Base-by-base conservation (phyloP, 2,888 invertebrate genomes). In the Agonum fuliginosum region DNA sequence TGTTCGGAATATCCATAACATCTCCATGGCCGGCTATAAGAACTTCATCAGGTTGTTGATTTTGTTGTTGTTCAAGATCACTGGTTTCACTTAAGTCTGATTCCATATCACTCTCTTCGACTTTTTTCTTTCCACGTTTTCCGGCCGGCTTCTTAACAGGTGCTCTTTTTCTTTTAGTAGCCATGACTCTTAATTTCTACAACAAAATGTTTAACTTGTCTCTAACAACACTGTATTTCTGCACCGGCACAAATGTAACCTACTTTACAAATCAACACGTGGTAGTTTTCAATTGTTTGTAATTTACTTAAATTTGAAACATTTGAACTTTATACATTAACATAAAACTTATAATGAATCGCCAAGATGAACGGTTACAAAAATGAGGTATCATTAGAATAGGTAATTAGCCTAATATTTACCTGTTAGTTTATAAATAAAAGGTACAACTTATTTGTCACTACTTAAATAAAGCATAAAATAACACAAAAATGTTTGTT, bases 1-100 rank as follows among this genome's bases (percentile, higher is more conserved):
- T 92, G 5, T 89, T 87, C 3, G 89, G 88, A 10, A 91, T 89
- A 79, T 92, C 92, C 1, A 89, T 81, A 37, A 87, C 87, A 80
- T 90, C 90, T 3, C 88, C 88, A 81, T 87, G 87, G 10, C 87
- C 87, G 30, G 88, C 87, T 77, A 90, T 91, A 1, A 87, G 83
- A 70, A 90, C 84, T 12, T 90, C 91, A 62, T 91, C 90, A 0
- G 88, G 89, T 27, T 88, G 87, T 78, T 86, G 84, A 17, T 85
- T 84, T 27, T 84, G 82, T 71, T 84, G 82, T 71, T 86, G 85
- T 78, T 85, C 86, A 37, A 82, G 84, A 72, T 86, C 86, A 80
- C 86, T 85, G 30, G 81, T 82, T 80, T 86, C 87, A 80, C 86
- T 87, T 72, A 86, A 81, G 79, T 87, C 87, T 22, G 87, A 87